These are phyloP conservation scores for Ellobius talpinus DNA, from an alignment of 2,113 vertebrate species.

Conservation along the genomic window DNA sequence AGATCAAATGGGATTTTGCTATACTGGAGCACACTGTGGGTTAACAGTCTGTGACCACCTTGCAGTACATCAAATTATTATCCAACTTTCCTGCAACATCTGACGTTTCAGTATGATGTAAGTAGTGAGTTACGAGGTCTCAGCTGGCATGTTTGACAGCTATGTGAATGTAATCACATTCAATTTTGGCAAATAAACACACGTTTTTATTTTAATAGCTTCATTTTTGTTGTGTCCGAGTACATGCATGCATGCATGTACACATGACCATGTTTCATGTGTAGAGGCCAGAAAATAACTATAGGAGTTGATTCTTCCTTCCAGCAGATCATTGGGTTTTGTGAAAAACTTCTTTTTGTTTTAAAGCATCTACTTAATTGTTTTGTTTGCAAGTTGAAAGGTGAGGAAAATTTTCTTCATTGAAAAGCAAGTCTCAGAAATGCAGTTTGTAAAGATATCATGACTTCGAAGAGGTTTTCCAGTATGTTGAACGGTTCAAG, in stretches of 20 bases:
- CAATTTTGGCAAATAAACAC: not conserved
- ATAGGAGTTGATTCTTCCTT: not conserved
- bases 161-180: not conserved
- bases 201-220: not conserved
- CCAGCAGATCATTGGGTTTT: not conserved
- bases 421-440: not conserved
- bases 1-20: not conserved
- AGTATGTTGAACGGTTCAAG: not conserved
- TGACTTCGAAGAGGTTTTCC: not conserved
- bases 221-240: not conserved
- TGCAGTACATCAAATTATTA: not conserved
- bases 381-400: not conserved
- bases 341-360: not conserved
- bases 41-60: not conserved
- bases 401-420: not conserved
- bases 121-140: not conserved
- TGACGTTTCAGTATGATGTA: not conserved
- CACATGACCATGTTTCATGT: not conserved
- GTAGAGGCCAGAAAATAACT: not conserved
- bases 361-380: not conserved
- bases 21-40: not conserved
- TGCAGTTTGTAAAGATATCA: not conserved
- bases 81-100: not conserved
- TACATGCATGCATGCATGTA: not conserved
- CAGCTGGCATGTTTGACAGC: not conserved